Base-by-base conservation (phyloP, 2,888 invertebrate genomes). In the Opisthograptis luteolata region DNA sequence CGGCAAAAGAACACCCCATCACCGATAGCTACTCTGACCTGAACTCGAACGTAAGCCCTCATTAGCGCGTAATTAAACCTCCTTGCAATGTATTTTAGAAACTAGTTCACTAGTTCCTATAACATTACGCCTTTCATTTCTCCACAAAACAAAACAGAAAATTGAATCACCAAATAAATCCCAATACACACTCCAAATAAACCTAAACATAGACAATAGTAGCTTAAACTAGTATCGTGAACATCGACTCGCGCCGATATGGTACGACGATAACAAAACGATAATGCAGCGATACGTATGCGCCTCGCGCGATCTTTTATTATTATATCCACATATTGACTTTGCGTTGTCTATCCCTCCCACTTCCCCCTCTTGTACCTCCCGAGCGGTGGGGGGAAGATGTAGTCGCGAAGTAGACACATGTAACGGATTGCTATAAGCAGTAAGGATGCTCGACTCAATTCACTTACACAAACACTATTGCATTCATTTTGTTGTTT, bases 271-370 rank as follows among this genome's bases (percentile, higher is more conserved):
- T 80, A 78, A 77, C 66, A 72, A 63, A 62, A 68, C 79, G 77
- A 81, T 87, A 87, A 87, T 84, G 66, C 60, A 55, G 47, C 79
- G 68, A 80, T 90, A 78, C 79, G 81, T 89, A 89, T 89, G 85
- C 85, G 76, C 74, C 61, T 49, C 67, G 79, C 81, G 79, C 73
- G 64, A 71, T 70, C 79, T 83, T 86, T 86, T 89, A 87, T 87
- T 86, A 87, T 90, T 86, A 87, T 88, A 83, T 84, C 87, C 87
- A 81, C 89, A 88, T 89, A 89, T 87, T 85, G 87, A 87, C 83
- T 84, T 81, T 78, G 77, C 83, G 77, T 77, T 82, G 84, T 81
- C 83, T 84, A 76, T 80, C 68, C 47, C 58, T 60, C 63, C 51
- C 58, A 31, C 31, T 52, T 55, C 59, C 43, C 40, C 17, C 28